Percentiles rank a stretch among this genome's conserved stretches.
Evolutionary conservation across 2,797 vertebrate species (phyloP).

Genomic region (Pangasius sanitwongsei): DNA sequence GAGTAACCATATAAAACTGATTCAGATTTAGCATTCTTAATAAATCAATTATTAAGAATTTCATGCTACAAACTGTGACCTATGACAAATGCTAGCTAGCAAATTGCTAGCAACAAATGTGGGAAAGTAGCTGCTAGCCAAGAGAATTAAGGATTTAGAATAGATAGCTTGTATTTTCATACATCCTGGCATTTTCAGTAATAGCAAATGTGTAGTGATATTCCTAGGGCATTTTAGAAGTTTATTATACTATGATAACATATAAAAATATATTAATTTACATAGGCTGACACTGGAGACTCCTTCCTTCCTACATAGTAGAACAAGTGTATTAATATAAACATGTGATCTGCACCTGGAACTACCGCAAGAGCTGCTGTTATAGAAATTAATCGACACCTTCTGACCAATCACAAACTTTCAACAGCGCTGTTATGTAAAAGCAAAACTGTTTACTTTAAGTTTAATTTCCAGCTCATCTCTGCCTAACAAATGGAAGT

Average conservation of each 20-base stretch:
- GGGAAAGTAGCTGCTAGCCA: not conserved
- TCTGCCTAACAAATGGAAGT: not conserved
- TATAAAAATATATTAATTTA: not conserved
- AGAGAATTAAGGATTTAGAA: not conserved
- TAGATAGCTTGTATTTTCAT: not conserved
- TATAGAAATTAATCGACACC: not conserved
- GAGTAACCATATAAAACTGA: not conserved
- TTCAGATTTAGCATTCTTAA: not conserved
- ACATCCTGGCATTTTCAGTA: not conserved
- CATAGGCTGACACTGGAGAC: not conserved
- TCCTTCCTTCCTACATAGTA: not conserved
- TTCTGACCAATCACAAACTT: not conserved
- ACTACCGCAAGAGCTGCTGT: not conserved
- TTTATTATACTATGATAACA: not conserved
- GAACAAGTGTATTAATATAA: not conserved
- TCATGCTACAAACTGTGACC: not conserved
- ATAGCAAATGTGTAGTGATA: not conserved
- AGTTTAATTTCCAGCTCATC: not conserved
- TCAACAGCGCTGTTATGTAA: not conserved
- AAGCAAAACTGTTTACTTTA: not conserved
- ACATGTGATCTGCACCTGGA: not conserved
- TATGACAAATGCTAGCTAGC: not conserved
- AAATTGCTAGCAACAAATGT: not conserved
- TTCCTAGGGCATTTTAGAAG: not conserved
- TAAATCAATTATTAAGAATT: not conserved